phyloP scores from a whole-genome alignment of 2,888 invertebrate genomes.

The Cetonia aurata region DNA sequence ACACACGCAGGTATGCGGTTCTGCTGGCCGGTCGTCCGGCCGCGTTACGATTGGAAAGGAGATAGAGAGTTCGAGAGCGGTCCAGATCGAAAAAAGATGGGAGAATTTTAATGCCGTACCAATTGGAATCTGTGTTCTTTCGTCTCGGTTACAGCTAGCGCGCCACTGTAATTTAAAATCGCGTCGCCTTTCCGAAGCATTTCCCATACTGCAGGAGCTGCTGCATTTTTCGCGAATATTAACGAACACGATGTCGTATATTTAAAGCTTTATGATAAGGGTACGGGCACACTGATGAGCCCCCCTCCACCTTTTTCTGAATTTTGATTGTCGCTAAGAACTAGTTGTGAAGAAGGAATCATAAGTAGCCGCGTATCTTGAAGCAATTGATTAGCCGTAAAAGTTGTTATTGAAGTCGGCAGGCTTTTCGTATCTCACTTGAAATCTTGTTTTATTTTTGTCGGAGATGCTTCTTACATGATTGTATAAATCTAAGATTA shows the following conservation, averaged over 20 bases:
- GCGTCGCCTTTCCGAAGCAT: neutral
- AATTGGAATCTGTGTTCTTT: conserved; percentile 63
- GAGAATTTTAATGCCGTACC: conserved; percentile 58
- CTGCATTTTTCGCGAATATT: conserved; percentile 5
- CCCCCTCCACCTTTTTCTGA: conserved; percentile 1
- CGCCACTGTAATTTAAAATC: conserved; percentile 63
- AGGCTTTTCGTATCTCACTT: too few species aligned
- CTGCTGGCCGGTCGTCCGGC: too few species aligned
- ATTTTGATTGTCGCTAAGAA: conserved; percentile 21
- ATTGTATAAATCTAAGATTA: too few species aligned
- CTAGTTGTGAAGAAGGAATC: conserved; percentile 18
- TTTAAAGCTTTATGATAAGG: neutral
- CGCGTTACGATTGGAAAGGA: conserved; percentile 52
- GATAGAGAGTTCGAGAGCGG: conserved; percentile 44
- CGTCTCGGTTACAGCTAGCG: conserved; percentile 63
- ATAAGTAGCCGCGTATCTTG: conserved; percentile 25
- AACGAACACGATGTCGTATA: neutral
- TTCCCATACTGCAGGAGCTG: conserved; percentile 7
- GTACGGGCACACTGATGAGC: neutral
- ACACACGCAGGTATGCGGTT: neutral
- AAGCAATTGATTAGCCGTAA: conserved; percentile 9
- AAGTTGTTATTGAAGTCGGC: neutral
- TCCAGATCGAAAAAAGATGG: conserved; percentile 54
- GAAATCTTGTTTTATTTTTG: too few species aligned
- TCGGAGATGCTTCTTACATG: too few species aligned